Percentiles rank a stretch among this genome's conserved stretches.
Conservation (phyloP, 64 coral and sea anemone species). For the Orbicella faveolata region DNA sequence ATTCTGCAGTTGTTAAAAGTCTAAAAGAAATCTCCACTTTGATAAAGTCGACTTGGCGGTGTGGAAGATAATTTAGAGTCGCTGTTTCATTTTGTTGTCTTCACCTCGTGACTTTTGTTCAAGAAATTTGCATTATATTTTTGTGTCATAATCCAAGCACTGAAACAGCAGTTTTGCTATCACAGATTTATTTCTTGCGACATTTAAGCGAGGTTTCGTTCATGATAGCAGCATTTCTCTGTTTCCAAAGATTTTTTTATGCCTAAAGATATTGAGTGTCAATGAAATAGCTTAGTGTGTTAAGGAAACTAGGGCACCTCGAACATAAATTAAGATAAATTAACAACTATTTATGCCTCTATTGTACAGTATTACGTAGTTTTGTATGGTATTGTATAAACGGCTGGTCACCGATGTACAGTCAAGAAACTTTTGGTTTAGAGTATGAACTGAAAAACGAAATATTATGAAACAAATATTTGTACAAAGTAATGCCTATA, state of each 20-base stretch:
- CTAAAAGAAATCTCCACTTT: too few species aligned
- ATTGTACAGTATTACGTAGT: slow-evolving; percentile 34
- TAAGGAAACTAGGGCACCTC: background rate
- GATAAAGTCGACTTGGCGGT: background rate
- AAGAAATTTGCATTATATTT: background rate
- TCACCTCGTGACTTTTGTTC: too few species aligned
- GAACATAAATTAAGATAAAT: slow-evolving; percentile 15
- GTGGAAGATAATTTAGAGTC: background rate
- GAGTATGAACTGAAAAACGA: background rate
- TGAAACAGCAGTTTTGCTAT: background rate
- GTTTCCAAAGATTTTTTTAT: background rate
- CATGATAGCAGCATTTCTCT: background rate
- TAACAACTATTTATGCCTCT: slow-evolving; percentile 30
- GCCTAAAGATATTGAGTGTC: background rate
- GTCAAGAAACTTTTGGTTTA: background rate
- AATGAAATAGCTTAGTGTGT: background rate
- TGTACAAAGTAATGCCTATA: slow-evolving; percentile 4
- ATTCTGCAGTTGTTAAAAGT: too few species aligned
- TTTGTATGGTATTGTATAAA: slow-evolving; percentile 38
- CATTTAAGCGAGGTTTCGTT: background rate
- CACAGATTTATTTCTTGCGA: background rate
- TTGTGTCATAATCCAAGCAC: background rate
- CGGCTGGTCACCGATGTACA: slow-evolving; percentile 31
- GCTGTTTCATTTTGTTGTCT: background rate
- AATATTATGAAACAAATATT: background rate